Conservation (phyloP, 2,888 invertebrate genomes). For the Horisme vitalbata region DNA sequence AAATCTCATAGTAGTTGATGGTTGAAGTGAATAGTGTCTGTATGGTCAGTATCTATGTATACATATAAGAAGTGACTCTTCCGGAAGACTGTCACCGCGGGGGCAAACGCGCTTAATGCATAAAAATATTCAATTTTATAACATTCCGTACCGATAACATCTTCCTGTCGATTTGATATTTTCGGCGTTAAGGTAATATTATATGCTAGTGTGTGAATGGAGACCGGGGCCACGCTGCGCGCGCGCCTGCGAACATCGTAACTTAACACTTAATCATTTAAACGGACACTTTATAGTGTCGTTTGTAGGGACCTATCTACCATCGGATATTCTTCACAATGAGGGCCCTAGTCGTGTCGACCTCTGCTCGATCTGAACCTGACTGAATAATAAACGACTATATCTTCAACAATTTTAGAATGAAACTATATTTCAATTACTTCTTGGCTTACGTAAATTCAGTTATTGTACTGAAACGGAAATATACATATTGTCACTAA, state of each 20-base stretch:
- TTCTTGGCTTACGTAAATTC: not conserved
- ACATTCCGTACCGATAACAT: conserved; percentile 78
- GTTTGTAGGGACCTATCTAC: conserved; percentile 40
- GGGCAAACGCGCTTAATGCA: conserved; percentile 63
- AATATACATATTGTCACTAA: too few relatives aligned
- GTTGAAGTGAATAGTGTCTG: conserved; percentile 32
- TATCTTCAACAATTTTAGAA: conserved; percentile 7
- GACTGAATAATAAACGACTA: conserved; percentile 6
- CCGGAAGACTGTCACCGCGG: conserved; percentile 69
- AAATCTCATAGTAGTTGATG: conserved; percentile 48
- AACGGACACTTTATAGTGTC: conserved; percentile 71
- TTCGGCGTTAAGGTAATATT: conserved; percentile 80
- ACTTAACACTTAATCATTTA: conserved; percentile 82
- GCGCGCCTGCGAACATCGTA: conserved; percentile 68
- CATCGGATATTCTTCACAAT: conserved; percentile 37
- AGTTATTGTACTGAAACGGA: too few relatives aligned
- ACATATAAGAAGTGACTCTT: not conserved
- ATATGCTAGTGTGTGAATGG: conserved; percentile 70
- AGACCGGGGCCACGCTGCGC: conserved; percentile 69
- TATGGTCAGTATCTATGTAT: conserved; percentile 10
- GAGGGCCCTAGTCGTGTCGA: conserved; percentile 33
- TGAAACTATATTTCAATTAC: not conserved
- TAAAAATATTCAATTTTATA: conserved; percentile 82
- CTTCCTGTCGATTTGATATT: conserved; percentile 81
- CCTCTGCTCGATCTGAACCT: conserved; percentile 5